Evolutionary conservation across 2,888 invertebrate genomes (phyloP).

Genomic region (Calameuta filiformis): DNA sequence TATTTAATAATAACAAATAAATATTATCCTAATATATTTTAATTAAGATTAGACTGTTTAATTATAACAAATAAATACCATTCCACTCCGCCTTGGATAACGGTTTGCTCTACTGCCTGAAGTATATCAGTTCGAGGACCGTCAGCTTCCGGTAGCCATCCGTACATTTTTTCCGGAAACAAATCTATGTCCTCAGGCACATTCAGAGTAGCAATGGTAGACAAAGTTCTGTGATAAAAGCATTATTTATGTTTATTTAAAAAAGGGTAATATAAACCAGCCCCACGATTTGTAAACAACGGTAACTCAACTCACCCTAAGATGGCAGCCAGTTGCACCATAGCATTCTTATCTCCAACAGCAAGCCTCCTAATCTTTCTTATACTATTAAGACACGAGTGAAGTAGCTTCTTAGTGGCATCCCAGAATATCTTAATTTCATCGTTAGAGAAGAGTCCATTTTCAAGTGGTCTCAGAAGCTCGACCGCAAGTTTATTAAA

Average conservation of each 20-base stretch:
- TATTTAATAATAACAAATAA: conserved; percentile 4
- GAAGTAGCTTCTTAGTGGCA: conserved; percentile 79
- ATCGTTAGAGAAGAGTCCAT: conserved; percentile 71
- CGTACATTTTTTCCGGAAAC: conserved; percentile 77
- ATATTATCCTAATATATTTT: background rate
- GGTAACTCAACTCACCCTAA: conserved; percentile 64
- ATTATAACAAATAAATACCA: conserved; percentile 67
- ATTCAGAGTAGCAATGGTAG: conserved; percentile 73
- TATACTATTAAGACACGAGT: conserved; percentile 80
- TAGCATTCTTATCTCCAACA: conserved; percentile 77
- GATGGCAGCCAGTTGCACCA: conserved; percentile 78
- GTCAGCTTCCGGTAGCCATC: conserved; percentile 68
- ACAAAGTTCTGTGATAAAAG: conserved; percentile 70
- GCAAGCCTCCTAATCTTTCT: conserved; percentile 81
- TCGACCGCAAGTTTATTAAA: conserved; percentile 81
- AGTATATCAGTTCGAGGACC: conserved; percentile 71
- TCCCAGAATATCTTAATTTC: conserved; percentile 84
- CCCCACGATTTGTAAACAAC: background rate
- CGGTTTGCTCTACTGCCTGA: conserved; percentile 76
- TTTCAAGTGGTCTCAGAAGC: conserved; percentile 75
- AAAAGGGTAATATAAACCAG: background rate
- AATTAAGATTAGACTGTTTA: background rate
- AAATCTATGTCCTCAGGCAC: conserved; percentile 74
- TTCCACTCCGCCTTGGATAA: conserved; percentile 80
- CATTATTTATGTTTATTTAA: background rate